Percentiles rank a stretch among this genome's conserved stretches.
Conservation (phyloP, 2,888 invertebrate genomes). For the Hermaeophaga mercurialis region DNA sequence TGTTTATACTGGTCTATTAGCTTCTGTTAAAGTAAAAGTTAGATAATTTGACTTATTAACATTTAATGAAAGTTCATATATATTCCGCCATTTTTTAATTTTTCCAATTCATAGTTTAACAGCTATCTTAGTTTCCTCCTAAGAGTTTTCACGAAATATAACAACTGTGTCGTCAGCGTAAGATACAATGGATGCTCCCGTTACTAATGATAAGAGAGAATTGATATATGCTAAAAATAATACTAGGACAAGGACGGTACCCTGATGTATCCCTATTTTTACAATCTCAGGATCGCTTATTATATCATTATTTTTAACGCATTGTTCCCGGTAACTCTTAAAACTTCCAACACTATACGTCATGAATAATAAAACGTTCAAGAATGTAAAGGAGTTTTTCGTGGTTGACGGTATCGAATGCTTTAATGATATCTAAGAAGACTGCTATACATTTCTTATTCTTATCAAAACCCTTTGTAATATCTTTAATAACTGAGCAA, state of each 20-base stretch:
- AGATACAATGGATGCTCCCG: neutral
- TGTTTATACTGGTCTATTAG: constrained; percentile 12
- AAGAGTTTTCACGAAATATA: neutral
- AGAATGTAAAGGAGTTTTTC: no score
- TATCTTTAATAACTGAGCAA: no score
- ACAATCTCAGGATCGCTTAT: no score
- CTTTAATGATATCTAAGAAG: no score
- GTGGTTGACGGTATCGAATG: no score
- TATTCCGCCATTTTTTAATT: neutral
- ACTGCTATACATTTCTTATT: no score
- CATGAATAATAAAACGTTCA: no score
- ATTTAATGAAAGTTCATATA: neutral
- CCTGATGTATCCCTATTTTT: neutral
- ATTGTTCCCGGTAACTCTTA: no score
- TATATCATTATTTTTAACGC: no score
- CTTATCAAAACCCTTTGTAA: no score
- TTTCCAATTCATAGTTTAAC: neutral
- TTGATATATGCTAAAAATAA: neutral
- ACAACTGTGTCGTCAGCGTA: neutral
- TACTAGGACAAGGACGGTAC: neutral
- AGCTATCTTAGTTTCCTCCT: neutral
- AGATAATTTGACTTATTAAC: neutral
- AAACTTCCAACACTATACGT: no score
- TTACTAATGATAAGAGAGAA: neutral
- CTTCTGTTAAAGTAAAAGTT: constrained; percentile 3